phyloP scores from a whole-genome alignment of 2,797 vertebrate genomes.

The Microctenopoma lineatum region DNA sequence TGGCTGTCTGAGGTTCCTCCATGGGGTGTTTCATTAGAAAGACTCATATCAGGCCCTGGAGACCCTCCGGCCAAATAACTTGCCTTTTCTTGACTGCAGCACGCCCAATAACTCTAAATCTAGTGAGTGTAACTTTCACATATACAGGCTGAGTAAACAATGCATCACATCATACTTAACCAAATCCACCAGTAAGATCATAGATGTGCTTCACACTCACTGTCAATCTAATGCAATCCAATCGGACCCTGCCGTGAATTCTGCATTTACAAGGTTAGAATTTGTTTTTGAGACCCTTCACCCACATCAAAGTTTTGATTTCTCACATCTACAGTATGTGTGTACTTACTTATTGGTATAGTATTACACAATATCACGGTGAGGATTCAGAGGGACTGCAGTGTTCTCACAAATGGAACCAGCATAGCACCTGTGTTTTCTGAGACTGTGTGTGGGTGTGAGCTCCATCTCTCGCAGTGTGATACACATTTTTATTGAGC shows the following conservation, averaged over 20 bases:
- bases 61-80: slow-evolving; percentile 57
- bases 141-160: background rate
- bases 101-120: background rate
- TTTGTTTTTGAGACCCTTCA: too few relatives aligned
- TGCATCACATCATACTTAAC: too few relatives aligned
- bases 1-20: slow-evolving; percentile 68
- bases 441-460: slow-evolving; percentile 2
- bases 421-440: background rate
- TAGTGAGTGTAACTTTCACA: background rate
- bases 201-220: background rate
- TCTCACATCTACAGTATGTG: background rate
- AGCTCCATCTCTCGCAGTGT: slow-evolving; percentile 44
- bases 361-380: background rate
- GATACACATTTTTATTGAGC: slow-evolving; percentile 40
- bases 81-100: slow-evolving; percentile 19
- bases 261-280: too few relatives aligned
- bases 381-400: background rate
- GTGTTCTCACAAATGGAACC: background rate
- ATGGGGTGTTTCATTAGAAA: slow-evolving; percentile 74
- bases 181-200: too few relatives aligned
- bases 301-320: too few relatives aligned
- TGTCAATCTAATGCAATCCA: too few relatives aligned
- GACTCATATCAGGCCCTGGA: slow-evolving; percentile 73
- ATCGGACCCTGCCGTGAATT: too few relatives aligned
- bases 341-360: background rate